phyloP scores from a whole-genome alignment of 2,888 invertebrate genomes.

The Aspidiotus destructor region DNA sequence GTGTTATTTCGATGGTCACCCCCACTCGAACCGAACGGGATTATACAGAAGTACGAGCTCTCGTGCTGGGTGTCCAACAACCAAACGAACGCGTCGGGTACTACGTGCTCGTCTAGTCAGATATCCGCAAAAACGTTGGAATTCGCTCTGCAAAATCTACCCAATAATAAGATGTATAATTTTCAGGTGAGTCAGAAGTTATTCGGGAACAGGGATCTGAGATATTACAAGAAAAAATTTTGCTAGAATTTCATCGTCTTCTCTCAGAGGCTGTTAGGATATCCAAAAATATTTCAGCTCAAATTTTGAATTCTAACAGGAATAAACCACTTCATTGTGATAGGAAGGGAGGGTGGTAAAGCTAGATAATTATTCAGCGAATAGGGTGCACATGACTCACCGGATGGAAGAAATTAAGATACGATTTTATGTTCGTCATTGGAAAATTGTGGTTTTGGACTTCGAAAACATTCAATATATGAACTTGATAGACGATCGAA shows the following conservation, averaged over 20 bases:
- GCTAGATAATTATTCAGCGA: no score
- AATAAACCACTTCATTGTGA: no score
- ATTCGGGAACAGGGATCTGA: not conserved
- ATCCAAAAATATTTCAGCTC: no score
- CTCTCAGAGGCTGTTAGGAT: no score
- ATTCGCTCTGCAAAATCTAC: slow-evolving; percentile 50
- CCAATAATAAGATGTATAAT: slow-evolving; percentile 55
- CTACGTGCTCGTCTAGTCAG: slow-evolving; percentile 21
- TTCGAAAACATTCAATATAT: no score
- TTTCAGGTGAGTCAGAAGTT: slow-evolving; percentile 48
- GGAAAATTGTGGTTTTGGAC: no score
- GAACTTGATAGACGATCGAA: no score
- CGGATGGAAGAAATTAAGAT: no score
- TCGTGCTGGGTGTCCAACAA: slow-evolving; percentile 52
- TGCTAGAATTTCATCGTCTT: not conserved
- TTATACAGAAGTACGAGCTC: slow-evolving; percentile 61
- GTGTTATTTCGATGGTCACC: slow-evolving; percentile 71
- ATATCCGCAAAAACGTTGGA: slow-evolving; percentile 47
- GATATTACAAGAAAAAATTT: slow-evolving; percentile 13
- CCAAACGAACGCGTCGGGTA: slow-evolving; percentile 1
- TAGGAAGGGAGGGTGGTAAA: no score
- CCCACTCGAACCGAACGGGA: slow-evolving; percentile 63
- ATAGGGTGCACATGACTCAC: no score
- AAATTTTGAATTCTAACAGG: no score
- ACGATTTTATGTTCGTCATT: no score